Evolutionary conservation across 2,888 invertebrate genomes (phyloP), one percentile per base, ranked within the genome.

Genomic region (Atherix ibis): DNA sequence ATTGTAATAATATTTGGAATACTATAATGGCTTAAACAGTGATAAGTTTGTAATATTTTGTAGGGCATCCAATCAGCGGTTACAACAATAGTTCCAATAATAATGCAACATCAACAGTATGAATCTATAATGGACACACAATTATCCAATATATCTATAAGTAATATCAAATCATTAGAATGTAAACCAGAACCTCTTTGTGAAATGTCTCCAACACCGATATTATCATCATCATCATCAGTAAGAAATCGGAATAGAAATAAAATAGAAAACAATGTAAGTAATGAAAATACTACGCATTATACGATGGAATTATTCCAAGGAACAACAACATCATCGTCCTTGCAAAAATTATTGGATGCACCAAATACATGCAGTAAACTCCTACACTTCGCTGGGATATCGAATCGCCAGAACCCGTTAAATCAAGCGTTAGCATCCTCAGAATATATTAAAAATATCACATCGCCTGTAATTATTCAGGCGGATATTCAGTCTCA

Each of bases 201-300:
- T n/a, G n/a, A n/a, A n/a, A n/a, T n/a, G n/a, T 43, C 45, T 55
- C 55, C 44, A 57, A 43, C 49, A 46, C 39, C 50, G 38, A 51
- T 50, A 35, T 43, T 47, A 36, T 44, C 48, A 40, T 40, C 49
- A 31, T 37, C 40, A 27, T 18, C 48, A 51, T 36, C 35, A 43
- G 34, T 32, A 41, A 41, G 37, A 38, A 40, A 32, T 38, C 43
- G 34, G 34, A 38, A 35, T 30, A 40, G 31, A 32, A 40, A 29
- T 19, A 38, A 38, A 38, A 29, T 38, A 40, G 36, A 32, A 24
- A 40, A 36, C 36, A 35, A 36, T 29, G 32, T 34, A 40, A 40
- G 32, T 32, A 36, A 32, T 31, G 37, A 32, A 27, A 32, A 35
- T 36, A 28, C 32, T 31, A 27, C 37, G 13, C 30, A 27, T 25